Evolutionary conservation across 2,888 invertebrate species (phyloP).

Genomic region (Spialia ferax): DNA sequence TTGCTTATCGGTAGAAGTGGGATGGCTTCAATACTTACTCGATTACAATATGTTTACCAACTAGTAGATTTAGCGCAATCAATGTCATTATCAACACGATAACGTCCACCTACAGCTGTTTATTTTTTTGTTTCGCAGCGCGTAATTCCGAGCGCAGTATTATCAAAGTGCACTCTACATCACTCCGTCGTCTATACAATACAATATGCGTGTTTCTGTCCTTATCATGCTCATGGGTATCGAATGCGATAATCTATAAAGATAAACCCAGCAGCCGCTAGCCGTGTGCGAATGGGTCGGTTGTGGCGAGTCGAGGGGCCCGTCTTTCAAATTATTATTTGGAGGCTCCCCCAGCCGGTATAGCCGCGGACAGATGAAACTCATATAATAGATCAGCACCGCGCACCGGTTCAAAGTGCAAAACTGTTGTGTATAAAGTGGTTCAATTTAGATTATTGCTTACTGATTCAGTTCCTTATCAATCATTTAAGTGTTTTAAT

Average conservation of each 20-base stretch:
- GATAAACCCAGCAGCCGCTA: slow-evolving; percentile 68
- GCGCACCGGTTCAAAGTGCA: slow-evolving; percentile 34
- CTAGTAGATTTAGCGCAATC: neutral
- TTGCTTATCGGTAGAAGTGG: neutral
- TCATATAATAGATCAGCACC: slow-evolving; percentile 13
- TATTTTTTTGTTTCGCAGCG: slow-evolving; percentile 19
- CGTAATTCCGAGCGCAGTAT: slow-evolving; percentile 13
- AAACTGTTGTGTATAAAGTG: slow-evolving; percentile 7
- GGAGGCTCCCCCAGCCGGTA: slow-evolving; percentile 60
- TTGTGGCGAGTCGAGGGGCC: slow-evolving; percentile 56
- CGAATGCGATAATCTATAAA: slow-evolving; percentile 65
- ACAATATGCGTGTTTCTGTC: slow-evolving; percentile 49
- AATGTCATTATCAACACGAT: neutral
- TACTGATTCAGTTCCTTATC: slow-evolving; percentile 12
- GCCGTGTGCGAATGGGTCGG: slow-evolving; percentile 53
- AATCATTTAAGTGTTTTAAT: neutral
- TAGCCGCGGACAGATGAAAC: slow-evolving; percentile 24
- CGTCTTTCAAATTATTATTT: slow-evolving; percentile 64
- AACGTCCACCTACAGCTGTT: slow-evolving; percentile 16
- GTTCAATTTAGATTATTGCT: slow-evolving; percentile 17
- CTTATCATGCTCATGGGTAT: slow-evolving; percentile 58
- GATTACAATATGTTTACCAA: neutral
- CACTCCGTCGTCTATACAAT: slow-evolving; percentile 17
- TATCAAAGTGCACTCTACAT: slow-evolving; percentile 43
- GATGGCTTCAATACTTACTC: neutral